Base-by-base conservation (phyloP, 2,888 invertebrate species). In the Thecophora atra region DNA sequence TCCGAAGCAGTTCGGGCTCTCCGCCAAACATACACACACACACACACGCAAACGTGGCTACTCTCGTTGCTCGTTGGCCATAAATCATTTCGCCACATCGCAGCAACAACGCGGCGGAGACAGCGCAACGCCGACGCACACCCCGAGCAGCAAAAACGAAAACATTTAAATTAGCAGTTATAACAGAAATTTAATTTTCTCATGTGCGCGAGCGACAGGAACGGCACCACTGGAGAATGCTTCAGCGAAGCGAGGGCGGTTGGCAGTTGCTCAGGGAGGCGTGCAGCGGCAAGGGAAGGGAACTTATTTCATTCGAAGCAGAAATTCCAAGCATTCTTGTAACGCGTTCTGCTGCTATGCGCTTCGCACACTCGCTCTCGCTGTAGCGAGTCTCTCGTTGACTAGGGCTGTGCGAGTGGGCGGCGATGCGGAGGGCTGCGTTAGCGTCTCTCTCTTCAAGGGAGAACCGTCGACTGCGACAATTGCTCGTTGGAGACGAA, bases 41-140 rank as follows among this genome's bases (percentile, higher is more conserved):
- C 19, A 54, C 15, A 19, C 19, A 54, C 1, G 11, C 15, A 51
- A 51, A n/a, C 8, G 19, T n/a, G 8, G n/a, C 21, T 8, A 21
- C 21, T n/a, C 54, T n/a, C 11, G 28, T 28, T 56, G 54, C 67
- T 82, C 80, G 81, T 81, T 81, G 80, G 79, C 78, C 83, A 82
- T 83, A 83, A 83, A 83, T 83, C 83, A 84, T 83, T 84, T 83
- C 81, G 82, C 82, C 82, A 83, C 84, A 84, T 81, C 82, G 75
- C 75, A 78, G 74, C 68, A 77, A 73, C 73, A 74, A 58, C 62
- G 56, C 30, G 65, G 64, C 66, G 69, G 71, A 56, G 68, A 68
- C 24, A 24, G 30, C 63, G 58, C 58, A 73, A 70, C 26, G 52
- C 56, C 42, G n/a, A 37, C 44, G 66, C 51, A 24, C 28, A 44